phyloP scores from a whole-genome alignment of 2,797 vertebrate species.

The Mionectes olivaceus region DNA sequence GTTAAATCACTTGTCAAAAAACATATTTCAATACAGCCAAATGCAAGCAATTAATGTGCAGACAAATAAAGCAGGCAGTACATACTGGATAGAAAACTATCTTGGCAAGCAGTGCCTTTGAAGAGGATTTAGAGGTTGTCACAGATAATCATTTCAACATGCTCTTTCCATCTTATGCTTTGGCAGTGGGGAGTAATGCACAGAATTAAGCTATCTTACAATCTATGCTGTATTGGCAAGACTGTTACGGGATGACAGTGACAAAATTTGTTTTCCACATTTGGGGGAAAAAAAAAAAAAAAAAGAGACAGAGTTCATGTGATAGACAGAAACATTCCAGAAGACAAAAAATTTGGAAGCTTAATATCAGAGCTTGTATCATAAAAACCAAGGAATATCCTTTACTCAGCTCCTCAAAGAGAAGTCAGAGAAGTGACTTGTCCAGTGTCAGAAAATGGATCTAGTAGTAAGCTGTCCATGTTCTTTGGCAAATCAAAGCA shows the following conservation, averaged over 20 bases:
- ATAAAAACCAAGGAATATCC: neutral
- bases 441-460: neutral
- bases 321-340: neutral
- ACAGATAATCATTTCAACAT: conserved; percentile 15
- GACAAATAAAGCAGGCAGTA: neutral
- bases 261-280: neutral
- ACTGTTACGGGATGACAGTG: neutral
- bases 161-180: neutral
- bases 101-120: neutral
- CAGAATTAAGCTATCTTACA: conserved; percentile 11
- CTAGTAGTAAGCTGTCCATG: fast-evolving
- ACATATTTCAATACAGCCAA: neutral
- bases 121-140: conserved; percentile 21
- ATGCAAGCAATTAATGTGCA: neutral
- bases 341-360: neutral
- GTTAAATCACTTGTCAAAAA: neutral
- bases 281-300: neutral
- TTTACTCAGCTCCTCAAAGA: neutral
- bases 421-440: neutral
- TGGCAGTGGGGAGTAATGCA: neutral
- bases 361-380: neutral
- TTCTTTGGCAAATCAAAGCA: neutral
- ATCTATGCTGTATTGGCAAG: neutral
- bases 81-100: neutral
- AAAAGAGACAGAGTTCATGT: neutral